Evolutionary conservation across 2,888 invertebrate species (phyloP), one percentile per base, ranked within the genome.

Genomic region (Drosophila anomalata): DNA sequence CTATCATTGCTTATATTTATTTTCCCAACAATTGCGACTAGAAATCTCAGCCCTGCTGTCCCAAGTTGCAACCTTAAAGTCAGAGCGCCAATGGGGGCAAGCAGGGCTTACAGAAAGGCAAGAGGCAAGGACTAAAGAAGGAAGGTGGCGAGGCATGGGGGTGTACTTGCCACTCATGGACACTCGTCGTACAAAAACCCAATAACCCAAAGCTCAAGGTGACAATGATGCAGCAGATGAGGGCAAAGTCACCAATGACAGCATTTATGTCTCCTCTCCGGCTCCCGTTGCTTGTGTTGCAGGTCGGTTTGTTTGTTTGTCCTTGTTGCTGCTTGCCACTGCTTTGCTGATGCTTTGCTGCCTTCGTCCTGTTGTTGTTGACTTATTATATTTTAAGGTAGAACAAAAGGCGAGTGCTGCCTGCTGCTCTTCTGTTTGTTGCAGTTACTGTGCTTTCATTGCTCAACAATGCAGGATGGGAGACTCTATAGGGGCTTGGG

Each of bases 191-290:
- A 50, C 66, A 78, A 78, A 82, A 86, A 80, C 87, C 87, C 81
- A 82, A 82, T 82, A 83, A 86, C 87, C 87, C 73, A 86, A 73
- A 86, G 81, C 81, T 82, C 87, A 82, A 82, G 81, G 81, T 82
- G 84, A 86, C 87, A 86, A 82, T 78, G 81, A 82, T 86, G 84
- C 44, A 69, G 69, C 50, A 58, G 54, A 39, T 41, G 53, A 29
- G 39, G 47, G 20, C 58, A 61, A 79, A 66, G 69, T 69, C 73
- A 76, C 66, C 67, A 66, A 66, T 63, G 70, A 22, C 17, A 47
- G 55, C 50, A 62, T 50, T 53, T 42, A 20, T 65, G 46, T 63
- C 62, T 67, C 36, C 22, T 46, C 55, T 33, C 44, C 29, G 63
- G 54, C 62, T 73, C 79, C 72, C 70, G 74, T 83, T 67, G 78